Evolutionary conservation across 2,888 invertebrate genomes (phyloP).

Genomic region (Saturnia pavonia): DNA sequence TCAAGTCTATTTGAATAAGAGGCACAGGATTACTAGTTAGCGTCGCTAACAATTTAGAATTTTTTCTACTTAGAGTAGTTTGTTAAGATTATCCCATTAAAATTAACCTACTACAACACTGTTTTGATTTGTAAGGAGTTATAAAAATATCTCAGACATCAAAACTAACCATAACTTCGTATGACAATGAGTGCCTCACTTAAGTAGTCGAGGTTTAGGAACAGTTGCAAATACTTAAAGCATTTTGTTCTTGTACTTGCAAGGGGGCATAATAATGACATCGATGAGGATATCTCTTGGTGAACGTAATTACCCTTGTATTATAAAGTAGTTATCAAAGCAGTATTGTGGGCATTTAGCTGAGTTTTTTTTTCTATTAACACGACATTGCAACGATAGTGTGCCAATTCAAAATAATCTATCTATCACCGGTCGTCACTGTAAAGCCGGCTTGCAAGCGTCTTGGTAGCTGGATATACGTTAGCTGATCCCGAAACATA

Average conservation of each 20-base stretch:
- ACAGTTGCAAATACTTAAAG: not conserved
- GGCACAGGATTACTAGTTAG: not conserved
- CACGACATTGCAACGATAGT: no score
- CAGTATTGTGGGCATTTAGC: not conserved
- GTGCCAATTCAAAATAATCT: no score
- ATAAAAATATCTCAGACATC: no score
- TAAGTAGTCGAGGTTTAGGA: no score
- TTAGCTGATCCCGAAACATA: no score
- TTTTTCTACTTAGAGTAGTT: no score
- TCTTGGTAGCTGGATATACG: no score
- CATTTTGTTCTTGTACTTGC: not conserved
- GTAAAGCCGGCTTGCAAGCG: no score
- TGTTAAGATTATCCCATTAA: not conserved
- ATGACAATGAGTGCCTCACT: no score
- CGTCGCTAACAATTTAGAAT: not conserved
- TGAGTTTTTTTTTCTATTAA: no score
- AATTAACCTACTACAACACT: not conserved
- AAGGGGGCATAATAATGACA: not conserved
- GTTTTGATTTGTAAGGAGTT: not conserved
- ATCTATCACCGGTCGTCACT: no score
- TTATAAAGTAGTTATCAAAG: not conserved
- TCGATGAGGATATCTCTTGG: not conserved
- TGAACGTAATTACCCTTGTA: not conserved
- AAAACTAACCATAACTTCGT: no score
- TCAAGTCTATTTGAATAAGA: slow-evolving; percentile 5